phyloP scores from a whole-genome alignment of 2,888 invertebrate genomes.

The Furcula furcula region DNA sequence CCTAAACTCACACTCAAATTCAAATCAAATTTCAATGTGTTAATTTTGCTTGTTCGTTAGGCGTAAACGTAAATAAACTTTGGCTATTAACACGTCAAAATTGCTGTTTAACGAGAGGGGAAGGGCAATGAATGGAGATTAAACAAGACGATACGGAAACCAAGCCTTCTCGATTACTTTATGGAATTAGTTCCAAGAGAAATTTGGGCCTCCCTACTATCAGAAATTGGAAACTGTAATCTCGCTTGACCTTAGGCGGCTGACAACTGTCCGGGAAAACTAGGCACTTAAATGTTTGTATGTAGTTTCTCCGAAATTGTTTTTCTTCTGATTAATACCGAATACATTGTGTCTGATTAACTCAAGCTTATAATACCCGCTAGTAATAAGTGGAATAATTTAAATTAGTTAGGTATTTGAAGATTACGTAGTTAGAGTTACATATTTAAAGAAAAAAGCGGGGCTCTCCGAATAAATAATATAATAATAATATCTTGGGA shows the following conservation, averaged over 20 bases:
- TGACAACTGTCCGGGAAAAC: constrained; percentile 13
- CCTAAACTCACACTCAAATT: constrained; percentile 31
- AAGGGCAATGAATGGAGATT: constrained; percentile 71
- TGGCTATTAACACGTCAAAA: constrained; percentile 74
- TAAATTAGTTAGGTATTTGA: too few relatives aligned
- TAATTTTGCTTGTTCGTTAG: constrained; percentile 58
- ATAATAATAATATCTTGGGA: too few relatives aligned
- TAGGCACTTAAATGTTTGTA: too few relatives aligned
- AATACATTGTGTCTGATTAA: too few relatives aligned
- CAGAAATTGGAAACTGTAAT: constrained; percentile 36
- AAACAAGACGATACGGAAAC: constrained; percentile 69
- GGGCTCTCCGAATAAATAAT: too few relatives aligned
- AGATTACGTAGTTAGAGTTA: too few relatives aligned
- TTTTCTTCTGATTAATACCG: too few relatives aligned
- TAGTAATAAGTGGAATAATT: too few relatives aligned
- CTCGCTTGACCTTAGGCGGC: constrained; percentile 19
- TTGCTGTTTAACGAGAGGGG: constrained; percentile 72
- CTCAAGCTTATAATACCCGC: too few relatives aligned
- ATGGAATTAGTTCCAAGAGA: constrained; percentile 63
- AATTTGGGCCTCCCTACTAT: constrained; percentile 34
- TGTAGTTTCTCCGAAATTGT: too few relatives aligned
- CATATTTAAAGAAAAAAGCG: too few relatives aligned
- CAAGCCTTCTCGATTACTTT: constrained; percentile 65
- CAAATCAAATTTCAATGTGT: constrained; percentile 53
- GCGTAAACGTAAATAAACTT: constrained; percentile 62